Base-by-base conservation (phyloP, 1,140 invertebrate species). In the Heterodera carotae region DNA sequence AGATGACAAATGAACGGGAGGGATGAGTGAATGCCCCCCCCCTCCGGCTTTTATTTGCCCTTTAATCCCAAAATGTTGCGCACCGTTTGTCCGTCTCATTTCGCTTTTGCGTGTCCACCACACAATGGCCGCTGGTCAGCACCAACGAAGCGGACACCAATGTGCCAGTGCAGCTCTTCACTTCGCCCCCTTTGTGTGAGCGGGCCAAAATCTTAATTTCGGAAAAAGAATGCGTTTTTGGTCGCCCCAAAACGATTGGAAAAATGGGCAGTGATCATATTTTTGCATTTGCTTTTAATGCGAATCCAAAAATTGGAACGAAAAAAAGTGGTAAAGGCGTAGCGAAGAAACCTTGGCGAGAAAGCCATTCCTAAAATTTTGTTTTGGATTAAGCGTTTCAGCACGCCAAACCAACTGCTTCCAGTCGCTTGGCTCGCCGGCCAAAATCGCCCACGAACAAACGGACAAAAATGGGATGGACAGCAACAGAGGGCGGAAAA, bases 141-240 rank as follows among this genome's bases (percentile, higher is more conserved):
- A 74, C 72, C 36, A 74, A 34, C 1, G 72, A 74, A 25, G 72
- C 72, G 34, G 72, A 74, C 36, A 74, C 59, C 36, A 74, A 64
- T 31, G 72, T n/a, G 12, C 72, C 72, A 12, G 72, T 74, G 4
- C 72, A 74, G 27, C 48, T 74, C 25, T 64, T 64, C 36, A 64
- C 36, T 22, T 59, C 56, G 33, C 34, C n/a, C 29, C 33, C 27
- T 8, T 2, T 25, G 31, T 22, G 34, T 36, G 27, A 27, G 66
- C 56, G 66, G 6, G 53, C 43, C 59, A 74, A 56, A 74, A 74
- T 64, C 72, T 74, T 39, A 12, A 5, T 70, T 59, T 71, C 18
- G 31, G 43, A 1, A 31, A 6, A 56, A 18, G 36, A 5, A 39
- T 7, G 36, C 12, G 36, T n/a, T n/a, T n/a, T n/a, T n/a, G n/a